Base-by-base conservation (phyloP, 2,797 vertebrate genomes). In the Champsocephalus gunnari region DNA sequence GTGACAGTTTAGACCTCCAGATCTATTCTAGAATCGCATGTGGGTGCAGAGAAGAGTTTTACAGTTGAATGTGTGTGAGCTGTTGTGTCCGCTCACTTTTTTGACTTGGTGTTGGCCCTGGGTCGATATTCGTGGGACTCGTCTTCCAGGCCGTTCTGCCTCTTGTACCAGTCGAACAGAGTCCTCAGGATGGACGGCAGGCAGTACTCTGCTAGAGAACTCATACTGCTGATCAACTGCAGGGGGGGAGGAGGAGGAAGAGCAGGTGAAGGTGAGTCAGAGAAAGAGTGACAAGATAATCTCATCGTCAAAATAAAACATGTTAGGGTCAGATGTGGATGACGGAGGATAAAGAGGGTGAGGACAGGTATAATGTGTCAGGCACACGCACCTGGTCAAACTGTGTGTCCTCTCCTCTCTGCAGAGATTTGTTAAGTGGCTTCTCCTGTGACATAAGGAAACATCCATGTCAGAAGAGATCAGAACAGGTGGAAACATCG, bases 161-260 rank as follows among this genome's bases (percentile, higher is more conserved):
- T 95, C 92, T 99, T 99, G 91, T 99, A 99, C 98, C 98, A 99
- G 89, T 99, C 98, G 79, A 99, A 99, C 74, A 99, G 93, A 13
- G 98, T 99, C 64, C 96, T 96, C 69, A 99, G 94, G 80, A 99
- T 98, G 53, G 98, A 99, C 3, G 98, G 98, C 19, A 99, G 93
- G 88, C 98, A 99, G 89, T 99, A 99, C 85, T 99, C 98, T 24
- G 98, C 97, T 64, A 99, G 95, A 14, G 98, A 99, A 85, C 98
- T 99, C 98, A 99, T 99, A 43, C 96, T 96, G 94, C 94, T 99
- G 93, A 99, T 99, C 92, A 99, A 90, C 98, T 99, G 90, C 84
- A 77, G 8, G 38, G 17, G 47, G 4, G 3, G 12, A 44, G 41
- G 32, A 59, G 54, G 9, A 59, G 54, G 9, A 45, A 45, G 14